Conservation (phyloP, 2,113 vertebrate genomes). For the Sarotherodon lohbergeri region DNA sequence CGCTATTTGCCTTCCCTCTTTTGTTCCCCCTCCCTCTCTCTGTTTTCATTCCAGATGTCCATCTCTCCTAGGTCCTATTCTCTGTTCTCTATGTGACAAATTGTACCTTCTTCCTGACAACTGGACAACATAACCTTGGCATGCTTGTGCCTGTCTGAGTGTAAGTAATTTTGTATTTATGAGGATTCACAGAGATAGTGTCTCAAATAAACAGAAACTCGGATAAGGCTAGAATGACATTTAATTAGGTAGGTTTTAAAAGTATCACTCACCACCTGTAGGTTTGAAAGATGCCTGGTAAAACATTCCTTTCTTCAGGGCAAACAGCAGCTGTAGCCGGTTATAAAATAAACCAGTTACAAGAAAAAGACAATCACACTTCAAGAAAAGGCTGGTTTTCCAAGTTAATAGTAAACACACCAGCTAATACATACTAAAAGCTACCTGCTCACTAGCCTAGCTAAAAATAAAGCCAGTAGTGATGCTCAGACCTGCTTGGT, state of each 20-base stretch:
- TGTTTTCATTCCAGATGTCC: slow-evolving; percentile 41
- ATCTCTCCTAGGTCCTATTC: slow-evolving; percentile 13
- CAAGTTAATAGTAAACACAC: neutral
- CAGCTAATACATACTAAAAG: neutral
- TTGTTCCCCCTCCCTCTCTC: neutral
- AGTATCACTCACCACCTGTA: neutral
- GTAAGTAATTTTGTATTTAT: neutral
- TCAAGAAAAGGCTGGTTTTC: neutral
- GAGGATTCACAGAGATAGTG: neutral
- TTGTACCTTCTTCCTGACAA: neutral
- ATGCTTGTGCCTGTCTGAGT: neutral
- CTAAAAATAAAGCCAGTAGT: neutral
- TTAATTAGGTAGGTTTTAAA: neutral
- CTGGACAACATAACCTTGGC: neutral
- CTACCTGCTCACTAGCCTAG: neutral
- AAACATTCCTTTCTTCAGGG: neutral
- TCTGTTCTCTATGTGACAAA: slow-evolving; percentile 1
- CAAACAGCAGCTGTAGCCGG: neutral
- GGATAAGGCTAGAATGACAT: neutral
- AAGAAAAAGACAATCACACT: neutral
- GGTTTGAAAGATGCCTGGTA: neutral
- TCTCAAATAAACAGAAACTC: neutral
- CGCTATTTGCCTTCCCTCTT: neutral
- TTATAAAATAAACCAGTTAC: neutral
- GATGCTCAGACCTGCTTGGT: neutral